These are phyloP conservation scores for Acropora yongei DNA, from an alignment of 64 coral and sea anemone genomes.

Conservation along the genomic window DNA sequence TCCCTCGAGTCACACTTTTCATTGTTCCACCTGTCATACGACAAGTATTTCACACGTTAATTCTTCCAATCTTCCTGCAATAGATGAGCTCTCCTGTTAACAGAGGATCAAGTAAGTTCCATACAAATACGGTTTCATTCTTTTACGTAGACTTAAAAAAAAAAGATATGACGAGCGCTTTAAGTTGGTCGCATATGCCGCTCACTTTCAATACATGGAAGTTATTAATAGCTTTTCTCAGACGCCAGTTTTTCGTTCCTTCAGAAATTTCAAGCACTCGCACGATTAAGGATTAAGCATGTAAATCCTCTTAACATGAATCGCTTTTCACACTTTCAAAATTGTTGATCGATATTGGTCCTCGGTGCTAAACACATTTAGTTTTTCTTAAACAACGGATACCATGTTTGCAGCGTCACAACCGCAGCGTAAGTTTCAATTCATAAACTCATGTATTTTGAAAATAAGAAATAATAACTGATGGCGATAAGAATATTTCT, in stretches of 20 bases:
- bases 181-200: no score
- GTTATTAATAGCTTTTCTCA: no score
- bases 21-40: conserved; percentile 10
- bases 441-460: no score
- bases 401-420: no score
- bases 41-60: conserved; percentile 33
- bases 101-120: conserved; percentile 1
- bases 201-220: no score
- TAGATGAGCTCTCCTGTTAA: conserved; percentile 8
- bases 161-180: no score
- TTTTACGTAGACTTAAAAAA: neutral
- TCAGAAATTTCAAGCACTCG: neutral
- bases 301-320: conserved; percentile 30
- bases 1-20: conserved; percentile 19
- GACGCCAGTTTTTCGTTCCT: no score
- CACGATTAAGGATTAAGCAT: neutral
- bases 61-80: neutral
- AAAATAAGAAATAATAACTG: no score
- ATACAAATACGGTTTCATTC: conserved; percentile 6
- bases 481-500: no score
- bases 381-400: no score
- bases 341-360: neutral
- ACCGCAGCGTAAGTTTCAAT: no score
- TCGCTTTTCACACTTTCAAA: conserved; percentile 21
- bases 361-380: neutral